Evolutionary conservation across 2,888 invertebrate species (phyloP), one percentile per base, ranked within the genome.

Genomic region (Lysandra coridon): DNA sequence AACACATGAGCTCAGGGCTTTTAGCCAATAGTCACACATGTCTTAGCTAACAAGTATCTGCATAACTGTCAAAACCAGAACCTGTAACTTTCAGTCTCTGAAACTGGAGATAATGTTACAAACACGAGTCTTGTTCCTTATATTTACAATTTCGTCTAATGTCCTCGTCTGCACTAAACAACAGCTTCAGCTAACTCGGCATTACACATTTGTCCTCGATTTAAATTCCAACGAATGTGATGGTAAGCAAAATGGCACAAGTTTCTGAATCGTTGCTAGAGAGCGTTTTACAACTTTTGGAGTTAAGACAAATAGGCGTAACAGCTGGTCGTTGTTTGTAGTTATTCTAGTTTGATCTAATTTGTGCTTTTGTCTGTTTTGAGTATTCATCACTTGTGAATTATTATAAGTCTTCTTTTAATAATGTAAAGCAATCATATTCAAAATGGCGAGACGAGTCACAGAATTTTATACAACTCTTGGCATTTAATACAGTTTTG

Each of bases 251-350:
- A 33, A 69, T 37, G 69, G 17, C 69, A 69, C 17, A 69, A 69
- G 33, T 69, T 69, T 37, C 33, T 69, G 14, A 69, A 37, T 33
- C 30, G 33, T 69, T 69, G 30, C 69, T 14, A 5, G 69, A 10
- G 33, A 69, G 14, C 69, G 69, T 69, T 69, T 69, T 69, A 69
- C 37, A 69, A 69, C 69, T 69, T 69, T 33, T 69, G 33, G 14
- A 33, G 30, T 64, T 57, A 33, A 69, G 69, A 69, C 14, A 69
- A 69, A 69, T 69, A 69, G 69, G 64, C 30, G 64, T 69, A 37
- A 33, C 69, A 69, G 69, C 69, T 69, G 69, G 12, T 69, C 12
- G 23, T 64, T 64, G 30, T 64, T 23, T n/a, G 64, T 64, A 64
- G 30, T 64, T 69, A 14, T 33, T 33, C 14, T 53, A 14, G 4